Conservation (phyloP, 2,797 vertebrate species). For the Eospalax fontanierii region DNA sequence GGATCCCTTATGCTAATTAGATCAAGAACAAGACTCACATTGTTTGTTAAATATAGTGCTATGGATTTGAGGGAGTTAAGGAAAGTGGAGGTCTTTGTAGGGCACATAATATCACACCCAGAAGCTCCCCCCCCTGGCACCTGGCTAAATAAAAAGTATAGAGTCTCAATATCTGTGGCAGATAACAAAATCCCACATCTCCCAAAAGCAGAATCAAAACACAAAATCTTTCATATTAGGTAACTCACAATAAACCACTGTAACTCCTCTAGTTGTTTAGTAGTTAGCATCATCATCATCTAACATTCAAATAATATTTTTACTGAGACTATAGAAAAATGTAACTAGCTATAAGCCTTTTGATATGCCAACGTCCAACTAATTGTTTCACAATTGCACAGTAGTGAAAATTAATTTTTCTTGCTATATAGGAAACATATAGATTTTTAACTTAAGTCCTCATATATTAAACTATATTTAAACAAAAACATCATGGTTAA, state of each 20-base stretch:
- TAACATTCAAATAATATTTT: conserved; percentile 64
- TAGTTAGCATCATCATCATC: conserved; percentile 56
- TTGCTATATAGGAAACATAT: conserved; percentile 38
- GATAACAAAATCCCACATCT: conserved; percentile 22
- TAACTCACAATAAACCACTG: conserved; percentile 1
- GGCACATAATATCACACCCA: conserved; percentile 8
- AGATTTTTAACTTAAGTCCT: conserved; percentile 61
- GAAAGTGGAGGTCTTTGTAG: neutral
- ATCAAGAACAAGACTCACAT: conserved; percentile 3
- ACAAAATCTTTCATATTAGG: neutral
- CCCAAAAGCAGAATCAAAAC: neutral
- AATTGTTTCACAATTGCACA: conserved; percentile 33
- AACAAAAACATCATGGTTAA: conserved; percentile 40
- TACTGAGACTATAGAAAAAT: conserved; percentile 38
- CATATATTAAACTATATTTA: neutral
- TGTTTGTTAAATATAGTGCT: conserved; percentile 25
- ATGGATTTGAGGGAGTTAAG: neutral
- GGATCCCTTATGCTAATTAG: neutral
- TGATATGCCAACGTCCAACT: conserved; percentile 15
- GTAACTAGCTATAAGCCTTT: neutral
- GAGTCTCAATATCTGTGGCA: conserved; percentile 15
- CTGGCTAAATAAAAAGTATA: conserved; percentile 18
- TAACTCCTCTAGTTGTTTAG: conserved; percentile 38
- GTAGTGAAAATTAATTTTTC: conserved; percentile 30
- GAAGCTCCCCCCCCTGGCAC: neutral